Base-by-base conservation (phyloP, 1,140 invertebrate genomes). In the Cotesia typhae region DNA sequence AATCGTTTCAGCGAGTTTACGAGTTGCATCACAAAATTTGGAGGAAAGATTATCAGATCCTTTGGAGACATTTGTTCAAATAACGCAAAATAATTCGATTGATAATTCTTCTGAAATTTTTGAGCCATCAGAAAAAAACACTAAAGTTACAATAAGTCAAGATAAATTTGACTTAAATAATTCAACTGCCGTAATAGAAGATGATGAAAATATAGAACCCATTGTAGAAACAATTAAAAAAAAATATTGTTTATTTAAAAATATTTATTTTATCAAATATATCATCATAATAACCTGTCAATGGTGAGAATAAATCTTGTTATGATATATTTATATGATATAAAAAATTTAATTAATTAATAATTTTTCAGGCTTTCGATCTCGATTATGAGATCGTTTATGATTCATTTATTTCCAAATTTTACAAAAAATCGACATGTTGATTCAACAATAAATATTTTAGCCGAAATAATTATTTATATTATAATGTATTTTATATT, bases 401-500 rank as follows among this genome's bases (percentile, higher is more conserved):
- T 85, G 20, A 75, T 76, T 17, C 77, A 75, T 60, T 66, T 81
- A 4, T 66, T 80, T 0, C 81, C 85, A 4, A 77, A 71, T 63
- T 69, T 86, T 20, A 74, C 72, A 4, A n/a, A 76, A n/a, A 79
- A 87, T 38, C 77, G 81, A 7, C 84, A 86, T 66, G 51, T 84
- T 1, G 83, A 80, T 53, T 84, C 86, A 53, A 78, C 81, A 0
- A 70, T 86, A 4, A 79, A 82, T 35, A 83, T 78, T 10, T 74
- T 64, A 1, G 70, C 85, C 35, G 85, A 87, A 69, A 67, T 87
- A 7, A 73, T 72, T 4, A 75, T 81, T 17, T 83, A 82, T 53
- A 61, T 79, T 4, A 70, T 85, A n/a, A 67, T 77, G 10, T 85
- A 82, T 55, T 78, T 86, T 38, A 17, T 84, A 57, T 63, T 87